Evolutionary conservation across 1,140 invertebrate genomes (phyloP), one percentile per base, ranked within the genome.

Genomic region (Anoplophora glabripennis): DNA sequence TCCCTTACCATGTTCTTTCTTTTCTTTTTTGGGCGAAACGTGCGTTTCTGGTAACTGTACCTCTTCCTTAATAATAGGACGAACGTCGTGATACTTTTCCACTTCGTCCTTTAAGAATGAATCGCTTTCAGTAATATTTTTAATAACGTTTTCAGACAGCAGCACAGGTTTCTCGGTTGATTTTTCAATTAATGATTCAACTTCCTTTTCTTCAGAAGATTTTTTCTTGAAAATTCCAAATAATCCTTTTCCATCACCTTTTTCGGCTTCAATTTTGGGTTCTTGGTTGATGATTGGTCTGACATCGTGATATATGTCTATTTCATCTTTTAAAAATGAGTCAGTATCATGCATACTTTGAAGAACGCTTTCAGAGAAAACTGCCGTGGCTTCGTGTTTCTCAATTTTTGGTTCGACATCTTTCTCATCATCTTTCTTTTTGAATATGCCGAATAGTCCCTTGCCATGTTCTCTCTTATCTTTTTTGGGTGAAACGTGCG

Each of bases 231-330:
- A 54, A 10, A 42, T 21, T 34, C 51, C 38, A 21, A 28, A 28
- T 28, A 28, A 5, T 28, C n/a, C n/a, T 10, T 14, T 15, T 51
- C 17, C 51, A 44, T 53, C 49, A 47, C 40, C 17, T 34, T 12
- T 14, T 53, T 14, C 28, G 1, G 8, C 10, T n/a, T 14, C 36
- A 37, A 14, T 40, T 14, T 45, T 17, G 15, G 8, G 12, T 15
- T 8, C 11, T n/a, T 40, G 4, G 2, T 28, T 14, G 12, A 45
- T 21, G 9, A 56, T 34, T 9, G 59, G 53, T 52, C 46, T 53
- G 10, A 65, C 60, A 49, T 64, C 62, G 18, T 64, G 59, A 36
- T 64, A 64, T 37, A 47, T 46, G 5, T 18, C 15, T n/a, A 64
- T 45, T 53, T 61, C 62, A 10, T 17, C 21, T 36, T 53, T 61